Conservation (phyloP, 2,888 invertebrate species). For the Rhamnusium bicolor region DNA sequence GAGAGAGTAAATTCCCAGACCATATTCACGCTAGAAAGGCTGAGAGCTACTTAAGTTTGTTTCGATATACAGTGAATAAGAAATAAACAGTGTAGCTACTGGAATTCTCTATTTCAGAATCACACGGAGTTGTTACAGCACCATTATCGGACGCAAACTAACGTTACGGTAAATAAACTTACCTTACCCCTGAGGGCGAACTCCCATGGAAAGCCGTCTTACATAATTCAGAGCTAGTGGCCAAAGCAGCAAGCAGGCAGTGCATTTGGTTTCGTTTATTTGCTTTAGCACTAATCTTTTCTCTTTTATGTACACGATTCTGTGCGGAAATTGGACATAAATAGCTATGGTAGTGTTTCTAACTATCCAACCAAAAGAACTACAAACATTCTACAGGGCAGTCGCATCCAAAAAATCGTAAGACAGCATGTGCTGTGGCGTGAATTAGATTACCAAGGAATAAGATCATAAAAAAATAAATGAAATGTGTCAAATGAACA, state of each 20-base stretch:
- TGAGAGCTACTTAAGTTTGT: conserved; percentile 1
- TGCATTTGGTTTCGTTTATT: conserved; percentile 10
- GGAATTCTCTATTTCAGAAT: conserved; percentile 19
- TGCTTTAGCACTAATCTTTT: conserved; percentile 15
- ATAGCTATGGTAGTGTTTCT: background rate
- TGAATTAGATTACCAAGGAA: background rate
- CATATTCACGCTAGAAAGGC: background rate
- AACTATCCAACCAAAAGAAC: background rate
- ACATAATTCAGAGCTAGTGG: conserved; percentile 16
- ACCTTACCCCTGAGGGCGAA: conserved; percentile 14
- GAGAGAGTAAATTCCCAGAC: conserved; percentile 4
- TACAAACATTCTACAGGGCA: background rate
- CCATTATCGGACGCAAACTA: conserved; percentile 22
- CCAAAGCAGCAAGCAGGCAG: background rate
- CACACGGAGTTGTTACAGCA: conserved; percentile 10
- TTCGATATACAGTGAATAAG: conserved; percentile 8
- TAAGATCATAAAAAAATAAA: too few relatives aligned
- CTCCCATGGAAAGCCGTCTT: conserved; percentile 17
- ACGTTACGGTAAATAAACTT: conserved; percentile 31
- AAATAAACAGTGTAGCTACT: conserved; percentile 17
- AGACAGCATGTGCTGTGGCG: background rate
- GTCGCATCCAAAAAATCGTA: background rate
- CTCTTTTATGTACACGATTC: background rate
- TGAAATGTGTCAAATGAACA: too few relatives aligned
- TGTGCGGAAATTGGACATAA: background rate